Evolutionary conservation across 2,797 vertebrate species (phyloP).

Genomic region (Fringilla coelebs): DNA sequence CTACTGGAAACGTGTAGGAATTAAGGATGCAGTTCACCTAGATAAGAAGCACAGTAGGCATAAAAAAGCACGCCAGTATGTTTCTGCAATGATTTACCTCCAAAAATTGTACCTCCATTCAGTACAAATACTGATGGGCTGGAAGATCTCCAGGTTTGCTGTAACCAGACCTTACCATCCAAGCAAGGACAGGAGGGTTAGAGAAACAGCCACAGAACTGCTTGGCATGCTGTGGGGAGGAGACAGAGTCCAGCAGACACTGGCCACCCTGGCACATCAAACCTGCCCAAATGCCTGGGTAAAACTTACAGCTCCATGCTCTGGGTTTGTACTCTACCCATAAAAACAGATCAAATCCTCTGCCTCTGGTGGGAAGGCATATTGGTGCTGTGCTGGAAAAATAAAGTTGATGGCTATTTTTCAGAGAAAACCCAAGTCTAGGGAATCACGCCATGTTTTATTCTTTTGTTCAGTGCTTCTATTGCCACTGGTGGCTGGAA

Average conservation of each 20-base stretch:
- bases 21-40: not conserved
- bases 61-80: not conserved
- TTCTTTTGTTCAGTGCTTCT: not conserved
- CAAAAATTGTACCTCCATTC: not conserved
- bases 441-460: not conserved
- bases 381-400: accelerated
- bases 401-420: not conserved
- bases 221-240: not conserved
- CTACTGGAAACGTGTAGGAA: not conserved
- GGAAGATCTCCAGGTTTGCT: not conserved
- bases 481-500: not conserved
- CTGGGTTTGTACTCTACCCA: not conserved
- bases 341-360: not conserved
- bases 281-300: not conserved
- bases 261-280: not conserved
- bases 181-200: not conserved
- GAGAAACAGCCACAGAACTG: not conserved
- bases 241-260: not conserved
- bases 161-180: not conserved
- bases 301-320: not conserved
- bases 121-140: not conserved
- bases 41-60: not conserved
- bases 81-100: not conserved
- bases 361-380: not conserved
- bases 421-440: not conserved